Evolutionary conservation across 2,797 vertebrate genomes (phyloP).

Genomic region (Brachyalestes nurse): DNA sequence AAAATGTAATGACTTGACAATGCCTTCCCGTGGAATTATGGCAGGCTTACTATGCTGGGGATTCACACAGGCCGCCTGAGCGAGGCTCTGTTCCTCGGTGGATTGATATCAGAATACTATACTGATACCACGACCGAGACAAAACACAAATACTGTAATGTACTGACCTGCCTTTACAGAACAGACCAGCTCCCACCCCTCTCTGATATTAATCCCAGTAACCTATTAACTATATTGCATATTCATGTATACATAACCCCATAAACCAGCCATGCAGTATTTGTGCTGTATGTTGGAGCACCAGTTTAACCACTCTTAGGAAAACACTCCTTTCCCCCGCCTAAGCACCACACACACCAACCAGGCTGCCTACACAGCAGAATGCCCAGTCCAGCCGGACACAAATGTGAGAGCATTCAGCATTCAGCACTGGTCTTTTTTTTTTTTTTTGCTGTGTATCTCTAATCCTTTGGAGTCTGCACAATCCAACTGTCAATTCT

Average conservation of each 20-base stretch:
- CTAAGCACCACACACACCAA: constrained; percentile 4
- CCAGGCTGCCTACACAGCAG: constrained; percentile 11
- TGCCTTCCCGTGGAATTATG: constrained; percentile 16
- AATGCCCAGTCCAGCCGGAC: not conserved
- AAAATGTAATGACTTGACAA: constrained; percentile 22
- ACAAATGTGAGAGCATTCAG: not conserved
- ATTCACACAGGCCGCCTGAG: constrained; percentile 8
- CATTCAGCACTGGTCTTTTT: not conserved
- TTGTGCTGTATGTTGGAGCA: not conserved
- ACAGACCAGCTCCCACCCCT: not conserved
- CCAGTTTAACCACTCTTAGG: constrained; percentile 3
- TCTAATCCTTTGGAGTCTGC: constrained; percentile 34
- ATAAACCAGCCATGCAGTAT: not conserved
- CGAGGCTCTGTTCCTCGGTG: constrained; percentile 12
- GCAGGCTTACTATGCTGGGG: not conserved
- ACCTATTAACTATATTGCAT: not conserved
- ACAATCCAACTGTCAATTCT: constrained; percentile 38
- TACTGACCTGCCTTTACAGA: constrained; percentile 14
- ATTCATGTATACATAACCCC: not conserved
- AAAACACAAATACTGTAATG: not conserved
- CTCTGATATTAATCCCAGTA: not conserved
- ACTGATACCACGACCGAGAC: not conserved
- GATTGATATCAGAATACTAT: not conserved
- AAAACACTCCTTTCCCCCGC: constrained; percentile 8
- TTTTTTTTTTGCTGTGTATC: constrained; percentile 15